Evolutionary conservation across 1,140 invertebrate genomes (phyloP).

Genomic region (Drosophila sp.): DNA sequence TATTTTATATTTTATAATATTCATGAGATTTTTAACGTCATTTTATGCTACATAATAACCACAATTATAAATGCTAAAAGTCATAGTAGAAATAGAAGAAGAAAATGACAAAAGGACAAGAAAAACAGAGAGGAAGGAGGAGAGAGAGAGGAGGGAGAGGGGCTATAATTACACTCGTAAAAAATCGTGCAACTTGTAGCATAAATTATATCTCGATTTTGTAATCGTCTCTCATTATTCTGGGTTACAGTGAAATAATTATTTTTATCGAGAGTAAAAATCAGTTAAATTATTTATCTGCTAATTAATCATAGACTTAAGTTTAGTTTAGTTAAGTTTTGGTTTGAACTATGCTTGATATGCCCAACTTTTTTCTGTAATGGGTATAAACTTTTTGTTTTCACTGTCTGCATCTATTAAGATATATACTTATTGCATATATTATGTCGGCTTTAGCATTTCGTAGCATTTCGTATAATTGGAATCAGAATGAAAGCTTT

Average conservation of each 20-base stretch:
- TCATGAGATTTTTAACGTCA: conserved; percentile 26
- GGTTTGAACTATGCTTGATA: too few relatives aligned
- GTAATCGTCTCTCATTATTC: too few relatives aligned
- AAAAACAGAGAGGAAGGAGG: background rate
- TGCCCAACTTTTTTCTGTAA: conserved; percentile 24
- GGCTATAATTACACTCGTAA: conserved; percentile 25
- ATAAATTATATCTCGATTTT: too few relatives aligned
- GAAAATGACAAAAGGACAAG: background rate
- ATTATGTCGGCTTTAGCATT: background rate
- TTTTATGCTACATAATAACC: conserved; percentile 60
- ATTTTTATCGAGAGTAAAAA: too few relatives aligned
- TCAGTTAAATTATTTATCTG: too few relatives aligned
- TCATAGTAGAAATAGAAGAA: background rate
- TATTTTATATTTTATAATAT: conserved; percentile 34
- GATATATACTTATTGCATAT: conserved; percentile 22
- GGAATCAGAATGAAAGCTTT: background rate
- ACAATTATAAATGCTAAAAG: conserved; percentile 52
- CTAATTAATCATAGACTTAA: too few relatives aligned
- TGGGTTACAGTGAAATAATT: too few relatives aligned
- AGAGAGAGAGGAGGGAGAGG: conserved; percentile 26
- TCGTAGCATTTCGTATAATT: background rate
- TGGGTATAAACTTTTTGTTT: conserved; percentile 47
- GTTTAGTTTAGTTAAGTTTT: too few relatives aligned
- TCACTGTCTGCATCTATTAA: conserved; percentile 24
- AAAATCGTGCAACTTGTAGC: conserved; percentile 24